A percentile compares a stretch with the other conserved stretches of the same genome.
Conservation (phyloP, 2,113 vertebrate species). For the Lamprologus speciosus region DNA sequence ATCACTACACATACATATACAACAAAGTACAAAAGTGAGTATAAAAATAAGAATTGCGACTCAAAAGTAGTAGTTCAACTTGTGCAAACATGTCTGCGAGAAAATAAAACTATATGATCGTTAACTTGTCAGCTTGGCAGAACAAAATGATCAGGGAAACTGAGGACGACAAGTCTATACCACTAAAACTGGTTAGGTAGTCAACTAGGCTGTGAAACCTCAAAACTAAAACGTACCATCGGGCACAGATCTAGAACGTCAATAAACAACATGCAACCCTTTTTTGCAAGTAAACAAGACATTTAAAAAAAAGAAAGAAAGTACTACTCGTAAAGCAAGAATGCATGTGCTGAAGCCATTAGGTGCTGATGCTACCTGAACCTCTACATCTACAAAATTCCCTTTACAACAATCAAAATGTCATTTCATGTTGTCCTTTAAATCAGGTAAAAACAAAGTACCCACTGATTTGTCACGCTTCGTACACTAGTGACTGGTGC, state of each 20-base stretch:
- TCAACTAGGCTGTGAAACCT: conserved; percentile 38
- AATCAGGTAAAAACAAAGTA: conserved; percentile 26
- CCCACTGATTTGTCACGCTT: conserved; percentile 58
- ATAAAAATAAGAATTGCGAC: conserved; percentile 56
- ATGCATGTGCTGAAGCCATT: conserved; percentile 15
- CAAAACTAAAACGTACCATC: conserved; percentile 23
- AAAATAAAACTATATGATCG: conserved; percentile 43
- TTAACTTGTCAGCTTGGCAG: conserved; percentile 45
- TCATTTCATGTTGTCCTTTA: conserved; percentile 1
- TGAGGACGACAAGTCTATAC: conserved; percentile 32
- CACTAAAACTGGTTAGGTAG: conserved; percentile 62
- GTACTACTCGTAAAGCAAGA: conserved; percentile 30
- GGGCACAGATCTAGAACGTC: conserved; percentile 6
- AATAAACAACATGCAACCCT: neutral
- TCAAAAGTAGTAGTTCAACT: conserved; percentile 50
- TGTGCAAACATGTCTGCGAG: conserved; percentile 63
- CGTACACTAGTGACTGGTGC: conserved; percentile 8
- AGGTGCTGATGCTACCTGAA: conserved; percentile 7
- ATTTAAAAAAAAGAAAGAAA: neutral
- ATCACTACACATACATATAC: conserved; percentile 36
- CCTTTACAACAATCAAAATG: conserved; percentile 5
- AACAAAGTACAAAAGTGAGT: conserved; percentile 52
- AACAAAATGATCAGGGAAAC: conserved; percentile 4
- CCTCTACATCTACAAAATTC: neutral
- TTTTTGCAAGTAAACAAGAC: conserved; percentile 10